Base-by-base conservation (phyloP, 2,113 vertebrate genomes). In the Rhynchopsitta pachyrhyncha region DNA sequence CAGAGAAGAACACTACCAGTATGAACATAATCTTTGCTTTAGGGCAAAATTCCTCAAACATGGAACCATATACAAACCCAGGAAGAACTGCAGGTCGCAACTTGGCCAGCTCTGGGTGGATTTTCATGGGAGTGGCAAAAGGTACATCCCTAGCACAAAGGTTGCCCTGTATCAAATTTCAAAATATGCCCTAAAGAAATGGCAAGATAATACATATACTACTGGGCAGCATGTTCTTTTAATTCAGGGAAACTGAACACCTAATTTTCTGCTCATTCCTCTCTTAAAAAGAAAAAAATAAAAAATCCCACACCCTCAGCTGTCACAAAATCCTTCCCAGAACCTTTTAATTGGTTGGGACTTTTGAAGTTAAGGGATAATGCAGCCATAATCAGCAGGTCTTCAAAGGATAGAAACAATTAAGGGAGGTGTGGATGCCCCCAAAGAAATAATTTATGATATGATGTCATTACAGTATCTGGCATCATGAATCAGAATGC, bases 381-480 rank as follows among this genome's bases (percentile, higher is more conserved):
- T 7, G 1, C 60, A 88, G 50, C 11, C 6, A 3, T 64, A 89
- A 80, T 95, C 83, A 84, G 86, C 77, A 93, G 49, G 62, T 89
- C 86, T 97, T 95, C 95, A 97, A 96, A 97, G 94, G 73, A 64
- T 52, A 82, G 77, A 76, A 91, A 64, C 77, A 93, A 93, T 96
- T 95, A 88, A 92, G 47, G n/a, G 63, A 92, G 95, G 95, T 82
- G 95, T 92, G 89, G 69, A 93, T 92, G 81, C 91, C 81, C 80
- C 73, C 39, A 63, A 89, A 91, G 88, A 86, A 95, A 95, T 90
- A 89, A 92, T 79, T 90, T 87, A 71, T 47, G 60, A 63, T 84
- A 47, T 86, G 83, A 95, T 91, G 94, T 95, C 94, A 96, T 88
- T 86, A 79, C 47, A 92, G 46, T 79, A 87, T 64, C 89, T 71